Conservation (phyloP, 2,113 vertebrate species). For the Crypturellus undulatus region DNA sequence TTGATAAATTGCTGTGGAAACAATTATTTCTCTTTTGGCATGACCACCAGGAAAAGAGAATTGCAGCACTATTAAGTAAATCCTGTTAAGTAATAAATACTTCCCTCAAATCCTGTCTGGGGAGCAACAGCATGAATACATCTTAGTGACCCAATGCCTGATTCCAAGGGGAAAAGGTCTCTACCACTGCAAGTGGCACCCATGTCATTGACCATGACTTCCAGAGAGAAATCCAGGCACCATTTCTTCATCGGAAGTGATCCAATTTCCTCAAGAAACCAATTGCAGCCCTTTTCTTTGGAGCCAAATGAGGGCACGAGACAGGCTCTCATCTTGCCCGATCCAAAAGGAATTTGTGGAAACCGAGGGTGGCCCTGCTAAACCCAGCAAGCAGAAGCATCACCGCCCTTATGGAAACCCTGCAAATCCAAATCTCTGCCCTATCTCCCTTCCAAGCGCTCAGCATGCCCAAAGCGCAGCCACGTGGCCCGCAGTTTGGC, state of each 20-base stretch:
- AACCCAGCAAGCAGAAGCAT: background rate
- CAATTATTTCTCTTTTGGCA: conserved; percentile 1
- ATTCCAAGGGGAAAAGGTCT: background rate
- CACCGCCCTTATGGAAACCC: no score
- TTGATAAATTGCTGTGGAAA: background rate
- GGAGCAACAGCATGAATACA: background rate
- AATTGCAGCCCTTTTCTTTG: no score
- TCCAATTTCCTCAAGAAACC: accelerated
- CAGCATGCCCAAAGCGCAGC: background rate
- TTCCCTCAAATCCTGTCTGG: background rate
- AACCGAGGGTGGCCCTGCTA: background rate
- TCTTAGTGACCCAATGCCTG: background rate
- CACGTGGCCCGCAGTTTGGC: background rate
- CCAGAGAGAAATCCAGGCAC: background rate
- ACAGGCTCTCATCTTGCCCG: background rate
- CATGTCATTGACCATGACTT: background rate
- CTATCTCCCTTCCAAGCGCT: background rate
- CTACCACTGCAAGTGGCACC: accelerated
- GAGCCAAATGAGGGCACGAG: background rate
- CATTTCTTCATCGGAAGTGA: accelerated
- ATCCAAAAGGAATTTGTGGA: background rate
- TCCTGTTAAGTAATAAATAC: background rate
- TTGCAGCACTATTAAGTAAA: background rate
- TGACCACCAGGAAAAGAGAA: background rate
- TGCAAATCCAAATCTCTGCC: background rate